Evolutionary conservation across 2,113 vertebrate genomes (phyloP).

Genomic region (Myxocyprinus asiaticus): DNA sequence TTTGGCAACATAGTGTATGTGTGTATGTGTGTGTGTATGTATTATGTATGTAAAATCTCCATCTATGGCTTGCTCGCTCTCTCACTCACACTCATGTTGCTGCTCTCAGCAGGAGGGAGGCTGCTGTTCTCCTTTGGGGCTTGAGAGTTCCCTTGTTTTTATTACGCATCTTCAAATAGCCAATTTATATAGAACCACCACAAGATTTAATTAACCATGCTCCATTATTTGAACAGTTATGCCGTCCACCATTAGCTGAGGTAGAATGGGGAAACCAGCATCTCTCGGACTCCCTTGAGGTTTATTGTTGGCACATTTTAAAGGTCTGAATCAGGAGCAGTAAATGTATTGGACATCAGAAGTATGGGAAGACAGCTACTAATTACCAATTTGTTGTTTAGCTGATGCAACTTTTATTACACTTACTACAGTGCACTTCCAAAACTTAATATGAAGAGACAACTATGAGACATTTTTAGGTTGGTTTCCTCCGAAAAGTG

Average conservation of each 20-base stretch:
- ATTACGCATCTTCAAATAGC: slow-evolving; percentile 34
- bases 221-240: slow-evolving; percentile 40
- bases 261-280: slow-evolving; percentile 18
- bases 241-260: slow-evolving; percentile 20
- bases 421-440: too few relatives aligned
- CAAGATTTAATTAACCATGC: slow-evolving; percentile 48
- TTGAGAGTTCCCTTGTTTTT: slow-evolving; percentile 20
- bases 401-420: neutral
- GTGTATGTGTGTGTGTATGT: too few relatives aligned
- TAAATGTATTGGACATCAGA: neutral
- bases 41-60: too few relatives aligned
- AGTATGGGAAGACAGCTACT: neutral
- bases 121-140: neutral
- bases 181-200: slow-evolving; percentile 45
- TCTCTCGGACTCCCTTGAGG: neutral
- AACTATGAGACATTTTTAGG: too few relatives aligned
- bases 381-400: slow-evolving; percentile 12
- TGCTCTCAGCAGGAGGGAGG: neutral
- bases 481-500: too few relatives aligned
- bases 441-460: too few relatives aligned
- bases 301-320: neutral
- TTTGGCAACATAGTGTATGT: too few relatives aligned
- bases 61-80: too few relatives aligned
- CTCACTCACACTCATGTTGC: too few relatives aligned
- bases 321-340: neutral